Conservation (phyloP, 1,140 invertebrate genomes). For the Drusus annulatus region DNA sequence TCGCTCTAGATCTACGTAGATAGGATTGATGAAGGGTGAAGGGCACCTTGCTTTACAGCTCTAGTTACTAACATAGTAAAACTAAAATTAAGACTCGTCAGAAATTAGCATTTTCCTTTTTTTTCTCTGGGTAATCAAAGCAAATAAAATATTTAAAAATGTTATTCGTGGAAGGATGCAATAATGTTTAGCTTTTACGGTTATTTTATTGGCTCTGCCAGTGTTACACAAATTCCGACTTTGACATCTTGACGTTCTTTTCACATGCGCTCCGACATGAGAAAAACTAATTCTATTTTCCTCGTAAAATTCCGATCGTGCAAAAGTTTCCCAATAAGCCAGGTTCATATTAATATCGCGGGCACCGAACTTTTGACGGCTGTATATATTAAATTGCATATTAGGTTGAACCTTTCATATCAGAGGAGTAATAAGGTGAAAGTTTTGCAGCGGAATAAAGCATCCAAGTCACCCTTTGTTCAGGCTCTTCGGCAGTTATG, state of each 20-base stretch:
- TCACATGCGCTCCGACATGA: neutral
- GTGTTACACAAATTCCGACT: neutral
- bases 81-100: no score
- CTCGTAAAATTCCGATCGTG: constrained; percentile 20
- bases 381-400: constrained; percentile 42
- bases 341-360: constrained; percentile 35
- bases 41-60: no score
- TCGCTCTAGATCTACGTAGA: no score
- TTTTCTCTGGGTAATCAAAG: no score
- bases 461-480: neutral
- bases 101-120: no score
- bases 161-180: no score
- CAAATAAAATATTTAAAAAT: no score
- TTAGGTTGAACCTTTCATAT: constrained; percentile 33
- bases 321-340: constrained; percentile 30
- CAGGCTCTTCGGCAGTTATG: neutral
- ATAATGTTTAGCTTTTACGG: no score
- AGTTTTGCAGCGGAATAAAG: constrained; percentile 4
- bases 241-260: neutral
- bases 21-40: no score
- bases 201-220: no score
- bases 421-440: constrained; percentile 19
- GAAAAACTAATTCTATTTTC: constrained; percentile 13
- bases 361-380: constrained; percentile 26
- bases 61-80: no score